phyloP scores from a whole-genome alignment of 2,797 vertebrate species.

The Chaetodon trifasciatus region DNA sequence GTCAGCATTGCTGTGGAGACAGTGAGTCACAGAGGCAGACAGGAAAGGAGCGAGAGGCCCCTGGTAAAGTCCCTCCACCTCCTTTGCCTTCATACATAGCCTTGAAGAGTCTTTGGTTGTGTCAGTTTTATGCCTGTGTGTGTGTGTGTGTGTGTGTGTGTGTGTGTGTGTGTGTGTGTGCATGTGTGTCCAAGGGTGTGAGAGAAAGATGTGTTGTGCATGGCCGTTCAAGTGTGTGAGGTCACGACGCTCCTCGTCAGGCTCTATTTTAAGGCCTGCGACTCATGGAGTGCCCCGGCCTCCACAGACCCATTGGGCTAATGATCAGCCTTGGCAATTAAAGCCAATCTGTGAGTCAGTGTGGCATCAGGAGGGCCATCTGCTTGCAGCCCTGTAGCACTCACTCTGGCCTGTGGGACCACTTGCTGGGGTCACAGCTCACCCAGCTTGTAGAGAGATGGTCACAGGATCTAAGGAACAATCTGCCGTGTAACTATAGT shows the following conservation, averaged over 20 bases:
- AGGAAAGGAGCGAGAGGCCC: conserved; percentile 44
- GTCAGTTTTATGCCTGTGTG: conserved; percentile 43
- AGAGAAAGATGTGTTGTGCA: conserved; percentile 45
- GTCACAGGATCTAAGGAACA: conserved; percentile 78
- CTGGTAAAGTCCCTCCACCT: conserved; percentile 46
- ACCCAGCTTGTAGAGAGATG: conserved; percentile 74
- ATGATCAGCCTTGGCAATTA: conserved; percentile 84
- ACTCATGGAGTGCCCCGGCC: conserved; percentile 72
- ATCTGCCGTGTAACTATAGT: conserved; percentile 74
- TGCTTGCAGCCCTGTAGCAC: conserved; percentile 80
- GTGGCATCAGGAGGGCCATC: conserved; percentile 84
- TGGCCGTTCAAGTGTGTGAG: conserved; percentile 50
- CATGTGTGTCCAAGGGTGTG: conserved; percentile 16
- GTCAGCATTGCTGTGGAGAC: conserved; percentile 65
- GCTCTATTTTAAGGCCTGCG: conserved; percentile 76
- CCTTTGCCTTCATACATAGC: conserved; percentile 47
- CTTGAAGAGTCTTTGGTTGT: conserved; percentile 53
- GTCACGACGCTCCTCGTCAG: conserved; percentile 59
- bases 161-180: conserved; percentile 26
- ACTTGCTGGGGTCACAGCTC: conserved; percentile 81
- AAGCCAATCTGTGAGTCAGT: conserved; percentile 83
- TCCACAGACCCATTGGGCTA: conserved; percentile 78
- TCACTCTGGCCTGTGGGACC: conserved; percentile 78
- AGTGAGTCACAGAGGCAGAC: conserved; percentile 66
- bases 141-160: conserved; percentile 16